Evolutionary conservation across 2,888 invertebrate genomes (phyloP).

Genomic region (Cancer borealis): DNA sequence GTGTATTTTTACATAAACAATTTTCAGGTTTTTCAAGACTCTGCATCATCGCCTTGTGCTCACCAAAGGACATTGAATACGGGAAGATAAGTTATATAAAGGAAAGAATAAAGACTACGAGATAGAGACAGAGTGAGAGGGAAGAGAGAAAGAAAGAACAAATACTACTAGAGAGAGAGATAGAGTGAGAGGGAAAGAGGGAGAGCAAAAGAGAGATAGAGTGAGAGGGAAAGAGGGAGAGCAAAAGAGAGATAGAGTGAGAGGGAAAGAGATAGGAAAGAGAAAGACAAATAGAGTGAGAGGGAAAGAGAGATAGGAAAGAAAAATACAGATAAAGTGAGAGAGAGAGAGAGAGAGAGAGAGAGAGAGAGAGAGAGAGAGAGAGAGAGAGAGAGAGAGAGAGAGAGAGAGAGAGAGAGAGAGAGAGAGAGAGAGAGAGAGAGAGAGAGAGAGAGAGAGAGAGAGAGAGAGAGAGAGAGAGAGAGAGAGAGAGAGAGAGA

Average conservation of each 20-base stretch:
- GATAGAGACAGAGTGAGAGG: neutral
- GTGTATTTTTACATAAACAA: neutral
- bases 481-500: neutral
- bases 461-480: too few species aligned
- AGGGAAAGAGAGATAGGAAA: neutral
- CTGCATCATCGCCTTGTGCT: neutral
- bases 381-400: conserved; percentile 4
- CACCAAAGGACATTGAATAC: neutral
- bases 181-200: neutral
- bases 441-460: too few species aligned
- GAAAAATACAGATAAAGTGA: neutral
- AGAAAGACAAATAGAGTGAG: neutral
- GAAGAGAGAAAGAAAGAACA: neutral
- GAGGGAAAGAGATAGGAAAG: neutral
- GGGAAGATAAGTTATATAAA: neutral
- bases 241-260: too few species aligned
- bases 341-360: neutral
- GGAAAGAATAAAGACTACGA: neutral
- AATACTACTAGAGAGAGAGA: too few species aligned
- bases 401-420: conserved; percentile 2
- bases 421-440: too few species aligned
- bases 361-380: conserved; percentile 10
- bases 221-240: too few species aligned
- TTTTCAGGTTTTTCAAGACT: neutral
- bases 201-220: neutral